phyloP scores from a whole-genome alignment of 2,113 vertebrate genomes.

The Protobothrops flavoviridis region DNA sequence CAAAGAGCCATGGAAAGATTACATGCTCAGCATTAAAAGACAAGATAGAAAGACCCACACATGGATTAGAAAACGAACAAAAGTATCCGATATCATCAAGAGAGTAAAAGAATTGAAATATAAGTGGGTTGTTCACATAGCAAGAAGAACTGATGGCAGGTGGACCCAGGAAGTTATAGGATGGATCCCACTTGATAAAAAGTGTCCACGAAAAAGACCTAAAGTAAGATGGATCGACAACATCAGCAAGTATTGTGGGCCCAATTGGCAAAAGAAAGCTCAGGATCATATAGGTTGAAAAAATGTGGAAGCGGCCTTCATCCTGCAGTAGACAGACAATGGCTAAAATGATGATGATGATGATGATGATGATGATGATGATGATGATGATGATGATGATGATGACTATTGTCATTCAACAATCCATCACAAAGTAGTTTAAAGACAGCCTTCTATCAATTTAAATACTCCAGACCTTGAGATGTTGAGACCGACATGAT shows the following conservation, averaged over 20 bases:
- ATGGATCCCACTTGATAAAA: neutral
- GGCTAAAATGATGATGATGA: neutral
- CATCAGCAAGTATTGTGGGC: neutral
- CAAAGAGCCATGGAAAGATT: too few relatives aligned
- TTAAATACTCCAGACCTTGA: neutral
- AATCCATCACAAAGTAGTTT: neutral
- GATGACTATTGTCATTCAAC: neutral
- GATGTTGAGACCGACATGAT: neutral
- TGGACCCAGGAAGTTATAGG: neutral
- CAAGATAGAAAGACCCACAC: too few relatives aligned
- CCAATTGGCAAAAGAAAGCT: neutral
- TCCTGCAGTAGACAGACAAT: neutral
- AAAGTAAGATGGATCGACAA: neutral
- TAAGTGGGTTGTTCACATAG: too few relatives aligned
- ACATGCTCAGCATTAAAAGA: too few relatives aligned
- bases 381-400: too few relatives aligned
- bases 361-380: neutral
- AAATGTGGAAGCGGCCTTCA: neutral
- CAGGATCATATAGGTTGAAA: neutral
- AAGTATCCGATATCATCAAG: too few relatives aligned
- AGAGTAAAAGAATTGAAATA: too few relatives aligned
- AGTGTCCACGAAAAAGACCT: neutral
- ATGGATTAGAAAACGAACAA: too few relatives aligned
- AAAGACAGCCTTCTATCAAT: neutral
- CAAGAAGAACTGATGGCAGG: too few relatives aligned